phyloP scores from a whole-genome alignment of 2,113 vertebrate genomes.

The Ranitomeya variabilis region DNA sequence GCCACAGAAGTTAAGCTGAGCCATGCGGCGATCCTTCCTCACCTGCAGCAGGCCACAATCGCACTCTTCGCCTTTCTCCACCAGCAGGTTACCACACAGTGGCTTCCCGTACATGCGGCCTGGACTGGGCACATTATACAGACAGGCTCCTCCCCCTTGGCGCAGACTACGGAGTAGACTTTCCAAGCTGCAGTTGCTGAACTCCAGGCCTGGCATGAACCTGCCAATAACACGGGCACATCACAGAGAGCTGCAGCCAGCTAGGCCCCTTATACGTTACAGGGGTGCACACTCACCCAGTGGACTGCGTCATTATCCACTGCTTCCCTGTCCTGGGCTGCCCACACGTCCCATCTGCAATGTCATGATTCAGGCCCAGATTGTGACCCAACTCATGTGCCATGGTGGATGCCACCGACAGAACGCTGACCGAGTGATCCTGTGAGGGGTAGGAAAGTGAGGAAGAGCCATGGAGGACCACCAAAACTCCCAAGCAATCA shows the following conservation, averaged over 20 bases:
- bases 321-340: slow-evolving; percentile 77
- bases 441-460: slow-evolving; percentile 53
- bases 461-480: no score
- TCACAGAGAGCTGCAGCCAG: background rate
- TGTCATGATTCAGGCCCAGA: slow-evolving; percentile 86
- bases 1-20: no score
- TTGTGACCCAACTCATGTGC: slow-evolving; percentile 94
- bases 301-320: slow-evolving; percentile 92
- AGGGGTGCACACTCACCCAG: slow-evolving; percentile 75
- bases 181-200: slow-evolving; percentile 88
- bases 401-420: slow-evolving; percentile 86
- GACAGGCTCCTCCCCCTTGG: slow-evolving; percentile 80
- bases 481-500: background rate
- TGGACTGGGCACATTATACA: slow-evolving; percentile 78
- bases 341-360: slow-evolving; percentile 70
- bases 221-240: slow-evolving; percentile 64
- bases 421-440: slow-evolving; percentile 86
- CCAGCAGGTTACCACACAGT: slow-evolving; percentile 81
- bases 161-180: slow-evolving; percentile 81
- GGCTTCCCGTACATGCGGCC: slow-evolving; percentile 67
- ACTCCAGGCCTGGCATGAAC: slow-evolving; percentile 85
- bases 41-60: slow-evolving; percentile 89
- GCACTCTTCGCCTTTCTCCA: slow-evolving; percentile 82
- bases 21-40: background rate
- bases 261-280: background rate